Percentiles rank a stretch among this genome's conserved stretches.
These are phyloP conservation scores for Hippocampus comes DNA, from an alignment of 2,113 vertebrate species.

Conservation along the genomic window DNA sequence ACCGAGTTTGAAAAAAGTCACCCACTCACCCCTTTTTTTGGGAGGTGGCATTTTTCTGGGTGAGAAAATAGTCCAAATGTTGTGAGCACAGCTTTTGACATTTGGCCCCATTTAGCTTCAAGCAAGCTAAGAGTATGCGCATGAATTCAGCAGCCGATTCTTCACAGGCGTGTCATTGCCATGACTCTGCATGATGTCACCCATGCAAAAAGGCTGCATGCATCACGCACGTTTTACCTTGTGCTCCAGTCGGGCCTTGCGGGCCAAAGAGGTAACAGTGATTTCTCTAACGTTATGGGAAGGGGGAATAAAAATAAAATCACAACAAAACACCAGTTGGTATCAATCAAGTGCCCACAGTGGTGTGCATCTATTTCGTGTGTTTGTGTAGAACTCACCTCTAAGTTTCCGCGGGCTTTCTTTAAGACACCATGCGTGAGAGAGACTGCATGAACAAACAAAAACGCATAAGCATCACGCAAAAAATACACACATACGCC, in stretches of 20 bases:
- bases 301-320: conserved; percentile 27
- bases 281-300: conserved; percentile 64
- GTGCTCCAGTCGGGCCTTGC: conserved; percentile 63
- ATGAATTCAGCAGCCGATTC: no score
- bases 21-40: no score
- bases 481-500: no score
- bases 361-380: background rate
- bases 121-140: background rate
- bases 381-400: conserved; percentile 71
- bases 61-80: no score
- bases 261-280: conserved; percentile 67
- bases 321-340: conserved; percentile 14
- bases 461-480: background rate
- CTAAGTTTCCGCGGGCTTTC: conserved; percentile 90
- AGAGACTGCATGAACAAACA: conserved; percentile 71
- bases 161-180: background rate
- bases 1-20: no score
- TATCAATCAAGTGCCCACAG: background rate
- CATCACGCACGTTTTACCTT: conserved; percentile 63
- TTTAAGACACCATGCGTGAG: conserved; percentile 87
- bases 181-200: background rate
- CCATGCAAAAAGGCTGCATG: conserved; percentile 41
- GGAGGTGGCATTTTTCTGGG: no score
- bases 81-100: no score
- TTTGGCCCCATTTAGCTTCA: no score